Conservation (phyloP, 2,888 invertebrate species). For the Cheilosia impressa region DNA sequence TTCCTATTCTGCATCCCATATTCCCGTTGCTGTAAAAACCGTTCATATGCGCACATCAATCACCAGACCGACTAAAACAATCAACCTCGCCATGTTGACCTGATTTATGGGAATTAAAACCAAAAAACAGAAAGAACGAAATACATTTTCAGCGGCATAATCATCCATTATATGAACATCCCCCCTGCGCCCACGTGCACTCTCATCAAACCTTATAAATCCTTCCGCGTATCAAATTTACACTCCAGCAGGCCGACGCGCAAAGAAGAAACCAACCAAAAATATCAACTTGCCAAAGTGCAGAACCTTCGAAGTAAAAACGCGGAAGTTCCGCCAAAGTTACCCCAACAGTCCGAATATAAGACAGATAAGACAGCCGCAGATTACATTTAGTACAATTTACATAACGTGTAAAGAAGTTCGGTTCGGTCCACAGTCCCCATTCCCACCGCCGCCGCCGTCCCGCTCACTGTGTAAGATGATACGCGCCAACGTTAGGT, state of each 20-base stretch:
- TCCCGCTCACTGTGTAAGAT: slow-evolving; percentile 38
- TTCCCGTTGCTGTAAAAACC: neutral
- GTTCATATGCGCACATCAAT: slow-evolving; percentile 34
- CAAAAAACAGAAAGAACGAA: neutral
- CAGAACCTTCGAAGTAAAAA: slow-evolving; percentile 68
- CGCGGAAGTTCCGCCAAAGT: slow-evolving; percentile 71
- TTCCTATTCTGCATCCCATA: too few relatives aligned
- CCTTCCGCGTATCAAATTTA: slow-evolving; percentile 56
- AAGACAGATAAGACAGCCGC: slow-evolving; percentile 71
- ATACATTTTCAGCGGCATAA: slow-evolving; percentile 22
- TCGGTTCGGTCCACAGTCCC: slow-evolving; percentile 36
- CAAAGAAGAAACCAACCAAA: slow-evolving; percentile 46
- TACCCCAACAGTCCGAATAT: slow-evolving; percentile 59
- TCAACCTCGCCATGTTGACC: slow-evolving; percentile 54
- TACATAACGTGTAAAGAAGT: slow-evolving; percentile 67
- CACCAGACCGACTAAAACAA: slow-evolving; percentile 32
- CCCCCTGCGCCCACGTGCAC: slow-evolving; percentile 27
- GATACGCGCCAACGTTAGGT: slow-evolving; percentile 60
- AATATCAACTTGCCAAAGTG: slow-evolving; percentile 70
- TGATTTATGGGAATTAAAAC: slow-evolving; percentile 54
- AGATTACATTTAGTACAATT: slow-evolving; percentile 70
- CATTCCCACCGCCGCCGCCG: slow-evolving; percentile 3
- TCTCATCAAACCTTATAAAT: slow-evolving; percentile 47
- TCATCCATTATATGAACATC: slow-evolving; percentile 42
- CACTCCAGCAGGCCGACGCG: slow-evolving; percentile 34